Evolutionary conservation across 2,113 vertebrate genomes (phyloP).

Genomic region (Hydrochoerus hydrochaeris): DNA sequence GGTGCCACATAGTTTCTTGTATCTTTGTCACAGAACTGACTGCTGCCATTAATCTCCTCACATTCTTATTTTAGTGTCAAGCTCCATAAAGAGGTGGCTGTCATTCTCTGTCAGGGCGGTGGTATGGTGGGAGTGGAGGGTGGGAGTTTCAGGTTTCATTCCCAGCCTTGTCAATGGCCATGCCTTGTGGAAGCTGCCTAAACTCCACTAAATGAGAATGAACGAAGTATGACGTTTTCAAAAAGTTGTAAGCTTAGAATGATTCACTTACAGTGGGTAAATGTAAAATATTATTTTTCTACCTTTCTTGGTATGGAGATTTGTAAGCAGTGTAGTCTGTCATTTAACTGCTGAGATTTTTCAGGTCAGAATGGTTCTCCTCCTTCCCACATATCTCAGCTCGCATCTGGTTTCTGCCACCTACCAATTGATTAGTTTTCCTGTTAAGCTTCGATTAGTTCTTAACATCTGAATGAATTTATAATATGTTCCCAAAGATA

Average conservation of each 20-base stretch:
- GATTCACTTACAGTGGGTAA: neutral
- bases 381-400: neutral
- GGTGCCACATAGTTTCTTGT: neutral
- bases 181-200: neutral
- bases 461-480: neutral
- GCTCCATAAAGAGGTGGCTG: conserved; percentile 39
- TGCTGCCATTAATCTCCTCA: conserved; percentile 63
- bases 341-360: neutral
- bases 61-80: neutral
- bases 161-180: neutral
- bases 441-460: neutral
- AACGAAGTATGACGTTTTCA: conserved; percentile 6
- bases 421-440: neutral
- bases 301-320: neutral
- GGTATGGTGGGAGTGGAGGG: neutral
- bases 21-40: conserved; percentile 51
- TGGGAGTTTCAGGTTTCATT: neutral
- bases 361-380: neutral
- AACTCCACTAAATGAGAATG: neutral
- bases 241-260: neutral
- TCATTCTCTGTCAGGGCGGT: neutral
- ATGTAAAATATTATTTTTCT: neutral
- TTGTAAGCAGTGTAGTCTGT: neutral
- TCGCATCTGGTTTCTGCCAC: neutral
- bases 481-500: neutral